Evolutionary conservation across 53 echinoderm and acorn worm genomes (phyloP), one percentile per base, ranked within the genome.

Genomic region (Echinometra lucunter): DNA sequence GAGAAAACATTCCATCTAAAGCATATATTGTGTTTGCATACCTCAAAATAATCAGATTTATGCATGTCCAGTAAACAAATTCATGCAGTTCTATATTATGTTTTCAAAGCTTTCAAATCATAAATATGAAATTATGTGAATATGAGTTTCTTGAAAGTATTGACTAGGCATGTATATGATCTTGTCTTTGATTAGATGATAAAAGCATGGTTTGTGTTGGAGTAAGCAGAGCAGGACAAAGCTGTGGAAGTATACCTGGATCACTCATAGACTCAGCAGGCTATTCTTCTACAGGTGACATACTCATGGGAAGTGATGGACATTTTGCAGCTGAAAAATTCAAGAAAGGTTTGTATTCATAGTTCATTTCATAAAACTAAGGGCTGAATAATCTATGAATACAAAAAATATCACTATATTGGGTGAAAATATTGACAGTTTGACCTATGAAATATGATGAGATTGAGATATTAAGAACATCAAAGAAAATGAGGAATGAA

Each of bases 201-300:
- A 87, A 96, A 25, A 96, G 98, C 44, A 27, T 19, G 10, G 89
- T 99, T 18, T 96, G 96, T 88, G 96, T 98, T 15, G 99, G 99
- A 38, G 94, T 99, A n/a, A 99, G 96, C 66, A 91, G 98, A 69
- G 91, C 92, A 23, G 96, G 82, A 19, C 99, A 99, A 94, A 98
- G 97, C 66, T 98, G 98, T 9, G 98, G 97, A 1, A 81, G 69
- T n/a, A 57, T 96, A 27, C 99, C 99, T 18, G 99, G 99, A 5
- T 66, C 80, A 28, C 70, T 99, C 13, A 92, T 97, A 25, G 99
- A 98, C 57, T 96, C 97, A 23, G 97, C 96, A 0, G 99, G 99
- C 37, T 99, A 97, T 85, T 45, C 38, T 6, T 96, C 96, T 11
- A 11, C 28, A 23, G 99, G 98, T n/a, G 0, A 56, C 7, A 95